Evolutionary conservation across 2,113 vertebrate genomes (phyloP), one percentile per base, ranked within the genome.

Genomic region (Chrysochloris asiatica): DNA sequence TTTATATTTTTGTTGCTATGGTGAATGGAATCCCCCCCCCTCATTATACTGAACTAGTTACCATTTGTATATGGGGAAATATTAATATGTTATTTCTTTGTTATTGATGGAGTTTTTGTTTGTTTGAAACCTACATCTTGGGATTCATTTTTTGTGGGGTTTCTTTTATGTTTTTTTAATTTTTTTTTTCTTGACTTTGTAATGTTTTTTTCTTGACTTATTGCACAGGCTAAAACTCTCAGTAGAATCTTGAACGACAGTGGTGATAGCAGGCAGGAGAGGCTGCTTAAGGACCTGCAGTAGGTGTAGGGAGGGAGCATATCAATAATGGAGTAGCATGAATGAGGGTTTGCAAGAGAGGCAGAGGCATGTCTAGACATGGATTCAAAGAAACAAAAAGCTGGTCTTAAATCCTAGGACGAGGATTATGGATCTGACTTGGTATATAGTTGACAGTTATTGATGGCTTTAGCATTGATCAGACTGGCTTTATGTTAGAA

Each of bases 1-100:
- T 95, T 91, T 92, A 84, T 87, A 87, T 87, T 91, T 91, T 88
- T 86, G 94, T 95, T 93, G 92, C 83, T 81, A 88, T 92, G 87
- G 86, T 72, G 85, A 94, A 76, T 76, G 72, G 22, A 17, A 73
- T 61, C 12, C 67, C 43, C 59, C 36, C 30, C 8, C 50, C 21
- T 22, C 21, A 76, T 87, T 85, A 61, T 77, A 76, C 61, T 75
- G 90, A 94, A 86, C 43, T 24, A 54, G 71, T 92, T 93, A 79
- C 30, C 90, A 67, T 88, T 94, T 91, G 59, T 89, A 83, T 80
- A 71, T 22, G n/a, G 12, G 36, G 33, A 87, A 88, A 81, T 48
- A 36, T 81, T 45, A 61, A 48, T 91, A 71, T 76, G 13, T n/a
- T 90, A 24, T 8, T 81, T 41, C 85, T 86, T 90, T 81, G 33